Base-by-base conservation (phyloP, 1,140 invertebrate species). In the Penaeus indicus region DNA sequence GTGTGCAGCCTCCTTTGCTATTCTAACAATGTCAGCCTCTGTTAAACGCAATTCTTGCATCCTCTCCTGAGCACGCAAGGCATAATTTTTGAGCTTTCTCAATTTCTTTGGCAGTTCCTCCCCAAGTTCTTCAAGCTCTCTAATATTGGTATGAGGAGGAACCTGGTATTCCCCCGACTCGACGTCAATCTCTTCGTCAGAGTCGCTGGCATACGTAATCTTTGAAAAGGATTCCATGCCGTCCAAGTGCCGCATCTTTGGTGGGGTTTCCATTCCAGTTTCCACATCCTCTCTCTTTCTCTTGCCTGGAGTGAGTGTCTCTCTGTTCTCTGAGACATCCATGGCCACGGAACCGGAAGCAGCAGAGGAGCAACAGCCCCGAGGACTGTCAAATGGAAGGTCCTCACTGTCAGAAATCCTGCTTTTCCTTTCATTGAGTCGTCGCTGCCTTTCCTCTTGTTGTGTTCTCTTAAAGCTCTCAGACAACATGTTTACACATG, bases 91-190 rank as follows among this genome's bases (percentile, higher is more conserved):
- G 38, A 84, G 22, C 25, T 47, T 84, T n/a, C 3, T n/a, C 27
- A 84, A 47, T 69, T 54, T 22, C 22, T n/a, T 69, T 47, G 82
- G 64, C 38, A 84, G 82, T 69, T 84, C 82, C 63, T 47, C 63
- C 82, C 82, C 82, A 84, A 67, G 62, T 47, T 84, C 82, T 54
- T 84, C 64, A 84, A 84, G 82, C 64, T 84, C 63, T 84, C 82
- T 84, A 84, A 84, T 84, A 67, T 67, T 69, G 38, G 82, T 84
- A 69, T 84, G 63, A 42, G 82, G 82, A 54, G 82, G 63, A 84
- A 69, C 63, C 32, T 84, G 82, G 38, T 69, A 84, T 69, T 84
- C 82, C 82, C 82, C 82, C 32, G 42, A 69, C 27, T 84, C 63
- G 0, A 84, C 42, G 10, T 69, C 82, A 84, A 84, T 84, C 64